A percentile compares a stretch with the other conserved stretches of the same genome.
These are phyloP conservation scores for Nephrotoma flavescens DNA, from an alignment of 2,888 invertebrate species.

Conservation along the genomic window DNA sequence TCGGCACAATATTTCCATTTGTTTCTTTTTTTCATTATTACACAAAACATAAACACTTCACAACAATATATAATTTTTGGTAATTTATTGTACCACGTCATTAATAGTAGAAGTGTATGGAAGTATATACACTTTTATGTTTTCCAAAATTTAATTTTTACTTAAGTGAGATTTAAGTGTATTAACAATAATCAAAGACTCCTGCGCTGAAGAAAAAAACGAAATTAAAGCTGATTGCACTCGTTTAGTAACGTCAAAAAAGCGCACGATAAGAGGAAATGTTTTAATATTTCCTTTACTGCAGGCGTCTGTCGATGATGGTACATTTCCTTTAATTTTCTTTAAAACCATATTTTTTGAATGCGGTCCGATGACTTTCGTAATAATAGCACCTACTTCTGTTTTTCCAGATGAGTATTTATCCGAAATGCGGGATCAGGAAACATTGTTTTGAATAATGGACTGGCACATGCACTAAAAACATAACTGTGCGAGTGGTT, in stretches of 20 bases:
- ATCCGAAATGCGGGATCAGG: background rate
- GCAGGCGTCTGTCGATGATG: background rate
- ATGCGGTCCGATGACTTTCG: background rate
- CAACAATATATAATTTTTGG: too few relatives aligned
- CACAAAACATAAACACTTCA: too few relatives aligned
- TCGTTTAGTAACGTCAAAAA: background rate
- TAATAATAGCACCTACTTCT: background rate
- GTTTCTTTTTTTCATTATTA: too few relatives aligned
- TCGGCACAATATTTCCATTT: too few relatives aligned
- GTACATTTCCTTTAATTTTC: background rate
- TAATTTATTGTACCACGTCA: too few relatives aligned
- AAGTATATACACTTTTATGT: slow-evolving; percentile 8
- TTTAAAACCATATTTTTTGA: background rate
- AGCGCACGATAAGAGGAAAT: background rate
- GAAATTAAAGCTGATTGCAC: background rate
- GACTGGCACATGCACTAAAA: background rate
- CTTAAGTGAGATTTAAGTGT: too few relatives aligned
- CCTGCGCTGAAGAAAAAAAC: background rate
- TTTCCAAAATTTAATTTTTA: background rate
- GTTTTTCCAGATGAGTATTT: background rate
- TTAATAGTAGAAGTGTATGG: too few relatives aligned
- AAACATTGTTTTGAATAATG: background rate
- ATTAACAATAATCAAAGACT: background rate
- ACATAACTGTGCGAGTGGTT: background rate
- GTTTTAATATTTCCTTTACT: background rate